These are phyloP conservation scores for Aurelia aurita complex sp. Pacific DNA, from an alignment of 30 jellyfish, hydroid and myxozoan species.

Conservation along the genomic window DNA sequence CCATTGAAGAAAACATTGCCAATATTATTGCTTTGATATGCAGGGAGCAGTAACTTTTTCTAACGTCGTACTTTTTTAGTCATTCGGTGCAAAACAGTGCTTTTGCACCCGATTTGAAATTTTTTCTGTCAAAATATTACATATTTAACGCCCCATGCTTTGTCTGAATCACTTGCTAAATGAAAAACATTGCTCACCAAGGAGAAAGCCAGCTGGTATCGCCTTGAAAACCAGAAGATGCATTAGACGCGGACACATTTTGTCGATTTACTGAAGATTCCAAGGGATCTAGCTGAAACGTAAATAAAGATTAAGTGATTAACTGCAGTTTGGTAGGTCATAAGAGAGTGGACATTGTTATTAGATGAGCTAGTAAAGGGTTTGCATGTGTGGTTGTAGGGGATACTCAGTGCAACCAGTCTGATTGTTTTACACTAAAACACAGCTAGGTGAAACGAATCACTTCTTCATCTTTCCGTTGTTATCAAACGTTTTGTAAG, in stretches of 20 bases:
- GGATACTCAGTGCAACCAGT: too few species aligned
- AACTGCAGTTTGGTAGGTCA: too few species aligned
- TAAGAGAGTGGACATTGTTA: too few species aligned
- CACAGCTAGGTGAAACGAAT: too few species aligned
- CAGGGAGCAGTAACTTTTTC: not conserved
- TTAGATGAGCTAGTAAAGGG: too few species aligned
- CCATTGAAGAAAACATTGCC: not conserved
- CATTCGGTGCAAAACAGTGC: too few species aligned
- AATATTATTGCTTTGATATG: not conserved
- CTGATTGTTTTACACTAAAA: too few species aligned
- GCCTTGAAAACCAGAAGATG: constrained; percentile 66
- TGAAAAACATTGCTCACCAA: constrained; percentile 4
- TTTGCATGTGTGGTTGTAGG: too few species aligned
- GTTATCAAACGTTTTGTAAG: too few species aligned
- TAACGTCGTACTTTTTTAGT: not conserved
- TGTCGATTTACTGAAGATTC: constrained; percentile 27
- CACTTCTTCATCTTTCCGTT: too few species aligned
- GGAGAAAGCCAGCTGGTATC: constrained; percentile 69
- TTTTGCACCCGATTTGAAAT: not conserved
- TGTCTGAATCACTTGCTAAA: not conserved
- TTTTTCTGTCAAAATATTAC: not conserved
- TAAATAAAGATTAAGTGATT: too few species aligned
- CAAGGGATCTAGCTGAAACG: constrained; percentile 50
- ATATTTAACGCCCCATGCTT: not conserved
- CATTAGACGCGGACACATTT: constrained; percentile 6